Percentiles rank a stretch among this genome's conserved stretches.
phyloP scores from a whole-genome alignment of 2,888 invertebrate genomes.

The Ophioninae sp. region DNA sequence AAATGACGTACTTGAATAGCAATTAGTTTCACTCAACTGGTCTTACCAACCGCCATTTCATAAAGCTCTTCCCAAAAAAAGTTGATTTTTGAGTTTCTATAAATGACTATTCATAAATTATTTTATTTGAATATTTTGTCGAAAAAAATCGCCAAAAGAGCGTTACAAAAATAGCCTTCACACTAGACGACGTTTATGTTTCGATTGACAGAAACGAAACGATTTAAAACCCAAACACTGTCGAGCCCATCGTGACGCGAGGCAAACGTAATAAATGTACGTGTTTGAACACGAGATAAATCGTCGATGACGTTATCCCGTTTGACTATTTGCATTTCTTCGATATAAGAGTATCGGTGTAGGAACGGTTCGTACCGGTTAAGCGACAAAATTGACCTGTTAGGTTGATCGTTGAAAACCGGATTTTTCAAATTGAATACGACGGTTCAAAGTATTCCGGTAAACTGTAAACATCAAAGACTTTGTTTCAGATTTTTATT shows the following conservation, averaged over 20 bases:
- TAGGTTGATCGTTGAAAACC: neutral
- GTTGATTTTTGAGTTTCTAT: too few species aligned
- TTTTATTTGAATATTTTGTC: too few species aligned
- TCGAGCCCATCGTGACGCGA: neutral
- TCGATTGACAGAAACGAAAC: too few species aligned
- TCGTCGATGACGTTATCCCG: conserved; percentile 51
- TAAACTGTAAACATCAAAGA: neutral
- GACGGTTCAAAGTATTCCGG: neutral
- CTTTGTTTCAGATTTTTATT: neutral
- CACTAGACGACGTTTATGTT: too few species aligned
- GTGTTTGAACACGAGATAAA: conserved; percentile 21
- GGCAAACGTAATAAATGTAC: neutral
- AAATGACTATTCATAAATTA: too few species aligned
- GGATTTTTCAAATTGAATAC: neutral
- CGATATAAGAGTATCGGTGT: neutral
- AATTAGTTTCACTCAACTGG: too few species aligned
- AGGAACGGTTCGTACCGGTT: neutral
- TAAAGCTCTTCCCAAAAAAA: too few species aligned
- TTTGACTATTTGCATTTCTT: conserved; percentile 35
- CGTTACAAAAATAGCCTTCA: too few species aligned
- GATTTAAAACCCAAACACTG: neutral
- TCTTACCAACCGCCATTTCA: too few species aligned
- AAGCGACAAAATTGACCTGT: conserved; percentile 1
- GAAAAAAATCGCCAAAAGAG: too few species aligned
- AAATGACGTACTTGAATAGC: too few species aligned